Conservation (phyloP, 2,888 invertebrate species). For the Synanthedon vespiformis region DNA sequence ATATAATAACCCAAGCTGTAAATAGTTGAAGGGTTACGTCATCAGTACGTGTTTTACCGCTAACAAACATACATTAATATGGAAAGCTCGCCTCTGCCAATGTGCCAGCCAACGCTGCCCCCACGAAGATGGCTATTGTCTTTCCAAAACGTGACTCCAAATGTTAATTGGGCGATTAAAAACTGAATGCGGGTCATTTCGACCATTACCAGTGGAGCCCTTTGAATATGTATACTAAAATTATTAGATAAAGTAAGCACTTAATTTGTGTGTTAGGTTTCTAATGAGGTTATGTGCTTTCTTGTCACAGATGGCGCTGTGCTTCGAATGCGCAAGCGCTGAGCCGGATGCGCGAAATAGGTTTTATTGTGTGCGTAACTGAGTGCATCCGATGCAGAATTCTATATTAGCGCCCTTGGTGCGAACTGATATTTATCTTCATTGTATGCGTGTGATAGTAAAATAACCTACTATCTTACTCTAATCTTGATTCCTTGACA, state of each 20-base stretch:
- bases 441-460: not conserved
- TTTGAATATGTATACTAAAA: slow-evolving; percentile 71
- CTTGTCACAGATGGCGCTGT: slow-evolving; percentile 63
- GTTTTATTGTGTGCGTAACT: slow-evolving; percentile 53
- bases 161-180: slow-evolving; percentile 70
- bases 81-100: slow-evolving; percentile 62
- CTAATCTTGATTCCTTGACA: no score
- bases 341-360: slow-evolving; percentile 67
- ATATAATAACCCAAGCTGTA: slow-evolving; percentile 12
- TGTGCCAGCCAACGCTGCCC: slow-evolving; percentile 65
- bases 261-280: slow-evolving; percentile 64
- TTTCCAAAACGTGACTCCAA: slow-evolving; percentile 67
- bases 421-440: slow-evolving; percentile 11
- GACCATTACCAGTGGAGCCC: slow-evolving; percentile 59
- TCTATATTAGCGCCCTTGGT: slow-evolving; percentile 42
- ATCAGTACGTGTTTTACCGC: slow-evolving; percentile 65
- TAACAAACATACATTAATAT: slow-evolving; percentile 71
- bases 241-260: slow-evolving; percentile 60
- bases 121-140: slow-evolving; percentile 70
- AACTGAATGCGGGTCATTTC: slow-evolving; percentile 69
- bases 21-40: slow-evolving; percentile 56
- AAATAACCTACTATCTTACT: not conserved
- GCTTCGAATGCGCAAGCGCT: slow-evolving; percentile 57
- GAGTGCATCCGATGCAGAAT: slow-evolving; percentile 47
- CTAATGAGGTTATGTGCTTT: slow-evolving; percentile 70